A percentile compares a stretch with the other conserved stretches of the same genome.
These are phyloP conservation scores for Eriocheir sinensis DNA, from an alignment of 1,140 invertebrate species.

Conservation along the genomic window DNA sequence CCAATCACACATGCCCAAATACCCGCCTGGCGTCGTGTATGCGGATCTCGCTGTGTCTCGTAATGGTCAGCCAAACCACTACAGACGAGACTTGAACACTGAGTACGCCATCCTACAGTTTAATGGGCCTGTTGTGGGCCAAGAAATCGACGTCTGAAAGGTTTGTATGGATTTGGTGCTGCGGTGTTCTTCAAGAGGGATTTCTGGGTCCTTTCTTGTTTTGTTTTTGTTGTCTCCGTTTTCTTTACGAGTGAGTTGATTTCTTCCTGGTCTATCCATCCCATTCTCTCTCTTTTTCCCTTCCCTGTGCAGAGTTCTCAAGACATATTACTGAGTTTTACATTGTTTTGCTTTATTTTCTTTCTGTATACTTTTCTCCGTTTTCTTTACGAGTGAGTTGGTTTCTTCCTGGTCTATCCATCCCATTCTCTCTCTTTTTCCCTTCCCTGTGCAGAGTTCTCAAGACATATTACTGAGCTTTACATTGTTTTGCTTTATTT, in stretches of 20 bases:
- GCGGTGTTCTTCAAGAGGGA: neutral
- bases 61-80: constrained; percentile 76
- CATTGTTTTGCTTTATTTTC: too few species aligned
- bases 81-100: constrained; percentile 81
- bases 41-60: constrained; percentile 80
- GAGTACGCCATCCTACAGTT: constrained; percentile 90
- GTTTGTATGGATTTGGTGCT: constrained; percentile 64
- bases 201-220: neutral
- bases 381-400: neutral
- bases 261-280: neutral
- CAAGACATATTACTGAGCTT: neutral
- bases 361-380: too few species aligned
- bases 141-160: constrained; percentile 89
- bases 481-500: too few species aligned
- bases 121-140: constrained; percentile 86
- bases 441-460: neutral
- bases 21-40: constrained; percentile 80
- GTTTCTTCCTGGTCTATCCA: neutral
- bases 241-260: neutral
- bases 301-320: neutral
- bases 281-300: neutral
- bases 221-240: neutral
- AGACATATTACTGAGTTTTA: neutral
- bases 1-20: constrained; percentile 72
- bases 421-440: neutral